These are phyloP conservation scores for Phymanthus crucifer DNA, from an alignment of 92 coral and sea anemone species.

Conservation along the genomic window DNA sequence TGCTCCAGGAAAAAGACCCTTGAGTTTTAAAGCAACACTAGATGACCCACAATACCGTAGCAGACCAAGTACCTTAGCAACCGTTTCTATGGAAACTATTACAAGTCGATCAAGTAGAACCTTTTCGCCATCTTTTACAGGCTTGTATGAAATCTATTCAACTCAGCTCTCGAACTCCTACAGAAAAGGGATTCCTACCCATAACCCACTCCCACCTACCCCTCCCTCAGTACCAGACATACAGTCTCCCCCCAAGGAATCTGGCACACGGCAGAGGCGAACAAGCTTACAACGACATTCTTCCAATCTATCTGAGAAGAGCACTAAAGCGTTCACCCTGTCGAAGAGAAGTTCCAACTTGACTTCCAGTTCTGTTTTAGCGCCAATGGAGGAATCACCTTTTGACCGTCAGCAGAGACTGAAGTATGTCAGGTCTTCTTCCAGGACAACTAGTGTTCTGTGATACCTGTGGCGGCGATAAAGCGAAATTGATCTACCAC, in stretches of 20 bases:
- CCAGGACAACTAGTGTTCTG: constrained; percentile 63
- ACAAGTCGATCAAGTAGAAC: not conserved
- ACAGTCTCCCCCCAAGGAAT: constrained; percentile 15
- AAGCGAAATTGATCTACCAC: constrained; percentile 26
- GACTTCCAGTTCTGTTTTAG: constrained; percentile 1
- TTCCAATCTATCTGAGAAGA: constrained; percentile 22
- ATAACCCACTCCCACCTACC: not conserved
- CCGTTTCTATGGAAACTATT: constrained; percentile 8
- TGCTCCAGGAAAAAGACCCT: not conserved
- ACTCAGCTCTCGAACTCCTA: constrained; percentile 64
- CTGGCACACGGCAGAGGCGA: not conserved
- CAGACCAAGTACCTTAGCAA: not conserved
- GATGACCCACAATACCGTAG: not conserved
- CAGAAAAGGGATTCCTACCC: constrained; percentile 44
- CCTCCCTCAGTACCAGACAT: not conserved
- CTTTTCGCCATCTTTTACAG: constrained; percentile 43
- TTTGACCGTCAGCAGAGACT: constrained; percentile 53
- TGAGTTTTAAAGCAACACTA: not conserved
- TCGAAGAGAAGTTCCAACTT: constrained; percentile 8
- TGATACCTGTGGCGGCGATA: not conserved
- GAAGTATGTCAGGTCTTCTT: constrained; percentile 44
- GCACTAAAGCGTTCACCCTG: constrained; percentile 1
- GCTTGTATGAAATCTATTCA: constrained; percentile 45
- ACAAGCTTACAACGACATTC: constrained; percentile 21
- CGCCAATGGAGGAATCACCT: constrained; percentile 32